phyloP scores from a whole-genome alignment of 2,888 invertebrate genomes.

The Phytoseiulus persimilis region DNA sequence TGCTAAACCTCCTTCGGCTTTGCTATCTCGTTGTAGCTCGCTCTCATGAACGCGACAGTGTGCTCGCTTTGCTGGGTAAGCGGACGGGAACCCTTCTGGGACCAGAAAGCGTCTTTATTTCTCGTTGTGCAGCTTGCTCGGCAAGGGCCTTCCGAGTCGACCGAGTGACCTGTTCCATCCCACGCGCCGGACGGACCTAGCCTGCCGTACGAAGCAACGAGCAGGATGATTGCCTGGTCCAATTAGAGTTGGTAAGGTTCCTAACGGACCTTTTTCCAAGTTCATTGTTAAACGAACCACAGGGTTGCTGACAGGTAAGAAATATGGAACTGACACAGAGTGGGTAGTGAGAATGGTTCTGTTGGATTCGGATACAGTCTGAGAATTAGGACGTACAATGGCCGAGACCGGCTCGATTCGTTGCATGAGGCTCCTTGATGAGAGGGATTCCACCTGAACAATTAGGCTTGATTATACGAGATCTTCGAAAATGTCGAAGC shows the following conservation, averaged over 20 bases:
- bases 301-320: not conserved
- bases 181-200: not conserved
- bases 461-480: too few relatives aligned
- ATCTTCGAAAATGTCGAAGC: too few relatives aligned
- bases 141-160: not conserved
- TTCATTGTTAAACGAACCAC: not conserved
- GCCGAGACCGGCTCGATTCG: too few relatives aligned
- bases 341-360: not conserved
- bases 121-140: not conserved
- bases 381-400: too few relatives aligned
- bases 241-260: not conserved
- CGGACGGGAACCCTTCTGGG: not conserved
- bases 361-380: not conserved
- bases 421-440: too few relatives aligned
- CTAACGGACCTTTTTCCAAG: not conserved
- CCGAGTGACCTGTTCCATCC: not conserved
- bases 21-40: not conserved
- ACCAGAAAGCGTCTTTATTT: not conserved
- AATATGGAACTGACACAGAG: not conserved
- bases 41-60: not conserved
- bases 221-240: not conserved
- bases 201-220: not conserved
- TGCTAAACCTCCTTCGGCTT: not conserved
- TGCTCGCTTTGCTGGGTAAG: not conserved
- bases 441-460: too few relatives aligned